phyloP scores from a whole-genome alignment of 2,113 vertebrate species.

The Phainopepla nitens region DNA sequence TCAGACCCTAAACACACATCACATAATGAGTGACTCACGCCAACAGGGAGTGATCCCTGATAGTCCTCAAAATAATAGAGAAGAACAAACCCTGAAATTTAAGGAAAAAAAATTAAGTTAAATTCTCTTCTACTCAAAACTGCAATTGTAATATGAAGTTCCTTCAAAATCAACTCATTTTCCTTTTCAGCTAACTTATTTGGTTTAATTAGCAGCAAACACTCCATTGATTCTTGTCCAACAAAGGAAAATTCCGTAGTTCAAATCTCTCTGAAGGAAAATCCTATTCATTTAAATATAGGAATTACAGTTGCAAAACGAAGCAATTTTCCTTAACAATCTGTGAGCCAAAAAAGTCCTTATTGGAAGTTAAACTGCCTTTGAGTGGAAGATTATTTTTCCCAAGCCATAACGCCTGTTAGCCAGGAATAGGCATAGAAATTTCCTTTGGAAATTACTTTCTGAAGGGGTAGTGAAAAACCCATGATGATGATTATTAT shows the following conservation, averaged over 20 bases:
- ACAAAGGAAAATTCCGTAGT: slow-evolving; percentile 55
- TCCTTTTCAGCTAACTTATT: not conserved
- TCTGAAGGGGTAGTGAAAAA: not conserved
- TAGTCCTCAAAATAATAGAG: not conserved
- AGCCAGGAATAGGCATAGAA: slow-evolving; percentile 34
- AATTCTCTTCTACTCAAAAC: not conserved
- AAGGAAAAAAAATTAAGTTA: not conserved
- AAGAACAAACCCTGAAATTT: not conserved
- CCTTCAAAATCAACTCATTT: not conserved
- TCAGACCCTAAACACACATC: not conserved
- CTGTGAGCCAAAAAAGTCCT: slow-evolving; percentile 7
- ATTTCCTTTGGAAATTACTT: slow-evolving; percentile 48
- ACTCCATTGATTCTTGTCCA: slow-evolving; percentile 6
- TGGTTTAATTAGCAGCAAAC: slow-evolving; percentile 49
- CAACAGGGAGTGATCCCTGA: not conserved
- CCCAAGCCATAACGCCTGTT: not conserved
- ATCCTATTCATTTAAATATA: slow-evolving; percentile 42
- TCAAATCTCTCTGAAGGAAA: slow-evolving; percentile 48
- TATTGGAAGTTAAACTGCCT: slow-evolving; percentile 47
- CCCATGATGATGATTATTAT: not conserved
- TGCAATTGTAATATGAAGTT: not conserved
- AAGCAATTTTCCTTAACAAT: slow-evolving; percentile 37
- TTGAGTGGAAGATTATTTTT: slow-evolving; percentile 54
- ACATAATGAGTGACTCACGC: not conserved
- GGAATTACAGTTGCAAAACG: slow-evolving; percentile 27